Conservation (phyloP, 2,888 invertebrate species). For the Cryptus armator region DNA sequence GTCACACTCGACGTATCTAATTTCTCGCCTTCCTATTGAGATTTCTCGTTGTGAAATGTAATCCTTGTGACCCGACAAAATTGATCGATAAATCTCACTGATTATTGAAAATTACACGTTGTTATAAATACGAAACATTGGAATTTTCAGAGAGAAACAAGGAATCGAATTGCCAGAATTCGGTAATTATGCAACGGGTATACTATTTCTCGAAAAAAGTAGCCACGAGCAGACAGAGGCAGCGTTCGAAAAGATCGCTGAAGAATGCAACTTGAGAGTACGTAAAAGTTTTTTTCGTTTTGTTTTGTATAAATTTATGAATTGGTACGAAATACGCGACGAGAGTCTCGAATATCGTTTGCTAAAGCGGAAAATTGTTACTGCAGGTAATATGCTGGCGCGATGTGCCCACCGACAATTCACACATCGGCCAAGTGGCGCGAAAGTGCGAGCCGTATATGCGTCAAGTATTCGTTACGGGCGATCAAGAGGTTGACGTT, state of each 20-base stretch:
- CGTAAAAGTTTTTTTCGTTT: neutral
- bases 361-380: slow-evolving; percentile 47
- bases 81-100: no score
- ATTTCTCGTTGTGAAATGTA: slow-evolving; percentile 44
- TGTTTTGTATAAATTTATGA: neutral
- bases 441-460: slow-evolving; percentile 97
- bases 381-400: slow-evolving; percentile 95
- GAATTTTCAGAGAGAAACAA: slow-evolving; percentile 89
- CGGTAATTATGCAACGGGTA: slow-evolving; percentile 98
- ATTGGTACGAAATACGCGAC: no score
- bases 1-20: slow-evolving; percentile 44
- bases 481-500: slow-evolving; percentile 87
- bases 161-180: slow-evolving; percentile 94
- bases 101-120: no score
- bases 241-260: slow-evolving; percentile 93
- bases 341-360: neutral
- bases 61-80: neutral
- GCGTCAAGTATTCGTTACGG: slow-evolving; percentile 96
- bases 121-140: no score
- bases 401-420: slow-evolving; percentile 95
- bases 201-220: slow-evolving; percentile 95
- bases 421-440: slow-evolving; percentile 96
- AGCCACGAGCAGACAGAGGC: slow-evolving; percentile 93
- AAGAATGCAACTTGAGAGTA: slow-evolving; percentile 91
- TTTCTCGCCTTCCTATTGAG: slow-evolving; percentile 45